Evolutionary conservation across 2,888 invertebrate genomes (phyloP).

Genomic region (Xylophagus ater): DNA sequence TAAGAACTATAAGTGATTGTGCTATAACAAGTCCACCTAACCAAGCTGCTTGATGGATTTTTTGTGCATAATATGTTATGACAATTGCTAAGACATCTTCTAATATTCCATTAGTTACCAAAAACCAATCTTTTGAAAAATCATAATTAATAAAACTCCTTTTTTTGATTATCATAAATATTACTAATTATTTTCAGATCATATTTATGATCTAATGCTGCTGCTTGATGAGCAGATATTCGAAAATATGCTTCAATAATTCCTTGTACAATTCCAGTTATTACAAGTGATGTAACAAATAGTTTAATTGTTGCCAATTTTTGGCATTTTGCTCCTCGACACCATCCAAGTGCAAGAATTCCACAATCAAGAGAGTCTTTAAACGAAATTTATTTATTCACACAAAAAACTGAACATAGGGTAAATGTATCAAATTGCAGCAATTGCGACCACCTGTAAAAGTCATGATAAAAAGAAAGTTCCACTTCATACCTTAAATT

Average conservation of each 20-base stretch:
- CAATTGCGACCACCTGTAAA: too few relatives aligned
- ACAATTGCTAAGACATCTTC: constrained; percentile 43
- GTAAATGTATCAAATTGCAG: too few relatives aligned
- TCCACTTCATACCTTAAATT: too few relatives aligned
- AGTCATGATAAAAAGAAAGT: too few relatives aligned
- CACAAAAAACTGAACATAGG: too few relatives aligned
- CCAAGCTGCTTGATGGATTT: constrained; percentile 48
- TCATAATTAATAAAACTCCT: not conserved
- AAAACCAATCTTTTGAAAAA: constrained; percentile 44
- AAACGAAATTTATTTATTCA: too few relatives aligned
- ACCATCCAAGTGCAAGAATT: constrained; percentile 39
- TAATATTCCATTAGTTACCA: constrained; percentile 44
- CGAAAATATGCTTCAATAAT: constrained; percentile 41
- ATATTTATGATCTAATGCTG: constrained; percentile 39
- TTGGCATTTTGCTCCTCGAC: constrained; percentile 36
- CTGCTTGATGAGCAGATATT: constrained; percentile 42
- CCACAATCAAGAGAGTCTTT: constrained; percentile 43
- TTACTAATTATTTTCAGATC: constrained; percentile 39
- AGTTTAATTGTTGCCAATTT: constrained; percentile 40
- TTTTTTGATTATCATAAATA: constrained; percentile 21
- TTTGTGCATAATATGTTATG: constrained; percentile 48
- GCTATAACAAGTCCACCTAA: constrained; percentile 45
- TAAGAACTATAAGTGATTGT: too few relatives aligned
- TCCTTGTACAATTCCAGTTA: constrained; percentile 39
- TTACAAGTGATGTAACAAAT: constrained; percentile 37